A percentile compares a stretch with the other conserved stretches of the same genome.
Evolutionary conservation across 23 tunicate genomes (phyloP).

Genomic region (Halocynthia aurantium): DNA sequence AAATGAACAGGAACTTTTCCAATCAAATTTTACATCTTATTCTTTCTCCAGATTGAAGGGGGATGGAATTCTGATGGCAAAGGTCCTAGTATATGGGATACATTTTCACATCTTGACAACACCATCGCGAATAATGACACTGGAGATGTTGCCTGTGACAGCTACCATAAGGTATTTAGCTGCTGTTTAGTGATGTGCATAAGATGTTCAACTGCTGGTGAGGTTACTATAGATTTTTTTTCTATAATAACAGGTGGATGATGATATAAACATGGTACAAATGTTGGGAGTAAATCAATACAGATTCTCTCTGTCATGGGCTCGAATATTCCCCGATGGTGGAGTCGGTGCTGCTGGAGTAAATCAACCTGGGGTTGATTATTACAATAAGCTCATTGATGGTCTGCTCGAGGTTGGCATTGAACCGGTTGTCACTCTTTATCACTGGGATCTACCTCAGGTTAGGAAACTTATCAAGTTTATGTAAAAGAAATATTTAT

Average conservation of each 20-base stretch:
- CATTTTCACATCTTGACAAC: conserved; percentile 56
- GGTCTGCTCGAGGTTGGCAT: conserved; percentile 46
- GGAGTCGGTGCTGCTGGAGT: conserved; percentile 37
- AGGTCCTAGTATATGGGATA: conserved; percentile 92
- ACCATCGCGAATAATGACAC: conserved; percentile 75
- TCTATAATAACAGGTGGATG: conserved; percentile 24
- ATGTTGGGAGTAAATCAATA: conserved; percentile 75
- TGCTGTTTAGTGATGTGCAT: background rate
- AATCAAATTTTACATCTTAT: background rate
- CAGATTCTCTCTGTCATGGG: conserved; percentile 89
- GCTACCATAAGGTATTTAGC: conserved; percentile 77
- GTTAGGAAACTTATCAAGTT: conserved; percentile 19
- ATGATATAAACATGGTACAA: conserved; percentile 83
- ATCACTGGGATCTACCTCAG: conserved; percentile 99
- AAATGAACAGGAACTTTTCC: background rate
- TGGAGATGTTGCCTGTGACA: conserved; percentile 97
- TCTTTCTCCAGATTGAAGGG: conserved; percentile 74
- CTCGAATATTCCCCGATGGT: conserved; percentile 90
- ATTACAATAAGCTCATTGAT: conserved; percentile 75
- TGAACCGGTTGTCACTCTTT: conserved; percentile 94
- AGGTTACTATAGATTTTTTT: background rate
- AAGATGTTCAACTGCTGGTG: background rate
- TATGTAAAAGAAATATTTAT: background rate
- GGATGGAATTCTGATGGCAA: conserved; percentile 99
- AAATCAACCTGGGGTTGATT: conserved; percentile 77